Conservation (phyloP, 2,797 vertebrate species). For the Staurois parvus region DNA sequence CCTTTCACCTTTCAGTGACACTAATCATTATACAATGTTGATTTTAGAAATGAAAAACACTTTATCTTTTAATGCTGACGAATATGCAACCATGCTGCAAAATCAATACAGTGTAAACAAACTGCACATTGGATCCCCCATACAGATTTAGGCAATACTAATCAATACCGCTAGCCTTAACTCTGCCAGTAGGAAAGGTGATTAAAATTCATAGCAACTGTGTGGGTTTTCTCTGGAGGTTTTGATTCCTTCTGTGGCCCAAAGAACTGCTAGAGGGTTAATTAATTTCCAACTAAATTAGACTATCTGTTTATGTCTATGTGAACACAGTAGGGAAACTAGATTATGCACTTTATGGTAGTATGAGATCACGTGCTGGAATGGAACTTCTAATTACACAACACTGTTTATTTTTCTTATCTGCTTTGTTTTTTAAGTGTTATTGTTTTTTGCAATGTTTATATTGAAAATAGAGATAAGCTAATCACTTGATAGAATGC, state of each 20-base stretch:
- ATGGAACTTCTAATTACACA: neutral
- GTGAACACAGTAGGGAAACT: neutral
- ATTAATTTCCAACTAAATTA: neutral
- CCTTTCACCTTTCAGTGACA: neutral
- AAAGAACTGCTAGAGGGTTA: neutral
- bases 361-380: neutral
- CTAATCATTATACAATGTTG: neutral
- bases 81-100: neutral
- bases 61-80: neutral
- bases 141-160: neutral
- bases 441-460: too few relatives aligned
- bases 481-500: too few relatives aligned
- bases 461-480: too few relatives aligned
- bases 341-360: neutral
- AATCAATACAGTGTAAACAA: slow-evolving; percentile 1
- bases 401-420: too few relatives aligned
- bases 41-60: neutral
- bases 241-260: neutral
- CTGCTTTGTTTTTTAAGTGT: too few relatives aligned
- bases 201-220: neutral
- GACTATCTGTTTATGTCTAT: neutral
- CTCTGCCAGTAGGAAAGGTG: neutral
- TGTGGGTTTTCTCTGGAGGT: neutral
- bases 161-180: neutral
- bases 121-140: neutral